Percentiles rank a stretch among this genome's conserved stretches.
Conservation (phyloP, 23 tunicate genomes). For the Aplidium turbinatum region DNA sequence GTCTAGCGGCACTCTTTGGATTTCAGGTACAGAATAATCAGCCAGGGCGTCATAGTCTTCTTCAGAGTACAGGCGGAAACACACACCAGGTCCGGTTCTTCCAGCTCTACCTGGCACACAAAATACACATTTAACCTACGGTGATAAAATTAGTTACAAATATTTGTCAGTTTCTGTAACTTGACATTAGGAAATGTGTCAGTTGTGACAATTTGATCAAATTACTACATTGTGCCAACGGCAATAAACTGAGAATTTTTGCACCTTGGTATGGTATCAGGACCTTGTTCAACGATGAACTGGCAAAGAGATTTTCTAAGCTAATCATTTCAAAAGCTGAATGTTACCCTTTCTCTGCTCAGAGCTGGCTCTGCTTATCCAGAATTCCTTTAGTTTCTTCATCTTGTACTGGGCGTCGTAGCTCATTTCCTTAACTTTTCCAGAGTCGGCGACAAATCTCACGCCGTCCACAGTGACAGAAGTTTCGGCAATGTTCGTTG, state of each 20-base stretch:
- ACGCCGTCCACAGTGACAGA: conserved; percentile 99
- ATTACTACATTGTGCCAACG: too few relatives aligned
- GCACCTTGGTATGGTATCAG: too few relatives aligned
- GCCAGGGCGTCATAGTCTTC: conserved; percentile 91
- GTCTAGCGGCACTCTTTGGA: conserved; percentile 90
- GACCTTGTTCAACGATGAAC: too few relatives aligned
- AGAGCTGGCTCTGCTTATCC: conserved; percentile 91
- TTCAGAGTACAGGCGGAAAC: conserved; percentile 88
- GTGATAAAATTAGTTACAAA: too few relatives aligned
- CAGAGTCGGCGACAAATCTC: conserved; percentile 94
- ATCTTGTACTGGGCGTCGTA: conserved; percentile 94
- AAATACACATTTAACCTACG: too few relatives aligned
- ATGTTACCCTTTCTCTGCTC: conserved; percentile 98
- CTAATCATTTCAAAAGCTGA: too few relatives aligned
- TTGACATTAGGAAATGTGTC: too few relatives aligned
- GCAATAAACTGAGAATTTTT: too few relatives aligned
- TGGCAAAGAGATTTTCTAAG: too few relatives aligned
- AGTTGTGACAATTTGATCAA: too few relatives aligned
- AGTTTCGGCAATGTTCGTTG: conserved; percentile 99
- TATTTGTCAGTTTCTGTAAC: too few relatives aligned
- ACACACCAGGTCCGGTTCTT: conserved; percentile 95
- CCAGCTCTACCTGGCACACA: conserved; percentile 97
- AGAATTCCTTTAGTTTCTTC: conserved; percentile 87
- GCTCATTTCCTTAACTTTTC: conserved; percentile 94
- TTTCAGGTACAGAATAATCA: conserved; percentile 93